phyloP scores from a whole-genome alignment of 2,888 invertebrate genomes.

The Heliconius charithonia region DNA sequence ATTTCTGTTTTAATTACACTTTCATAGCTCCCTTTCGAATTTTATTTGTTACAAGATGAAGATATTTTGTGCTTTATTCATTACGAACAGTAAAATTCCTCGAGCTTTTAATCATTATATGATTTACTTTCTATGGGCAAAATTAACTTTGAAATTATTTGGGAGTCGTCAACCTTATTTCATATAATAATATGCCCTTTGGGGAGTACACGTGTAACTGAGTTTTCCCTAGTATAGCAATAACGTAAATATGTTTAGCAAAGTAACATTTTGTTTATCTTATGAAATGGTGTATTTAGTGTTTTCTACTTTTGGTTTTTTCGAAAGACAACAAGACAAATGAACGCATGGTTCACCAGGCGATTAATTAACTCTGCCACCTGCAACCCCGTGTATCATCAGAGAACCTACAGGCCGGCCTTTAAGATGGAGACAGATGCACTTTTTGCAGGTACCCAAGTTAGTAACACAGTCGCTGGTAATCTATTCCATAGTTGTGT shows the following conservation, averaged over 20 bases:
- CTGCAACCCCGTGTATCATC: too few species aligned
- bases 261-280: neutral
- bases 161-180: neutral
- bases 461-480: too few species aligned
- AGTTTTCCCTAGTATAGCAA: neutral
- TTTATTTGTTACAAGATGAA: constrained; percentile 50
- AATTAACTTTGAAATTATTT: neutral
- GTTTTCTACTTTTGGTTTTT: neutral
- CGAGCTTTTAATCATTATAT: neutral
- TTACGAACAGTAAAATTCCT: constrained; percentile 22
- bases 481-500: too few species aligned
- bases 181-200: neutral
- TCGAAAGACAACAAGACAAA: too few species aligned
- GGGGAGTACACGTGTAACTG: neutral
- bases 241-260: neutral
- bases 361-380: too few species aligned
- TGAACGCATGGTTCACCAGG: too few species aligned
- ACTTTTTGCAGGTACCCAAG: too few species aligned
- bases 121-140: neutral
- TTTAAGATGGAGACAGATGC: too few species aligned
- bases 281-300: neutral
- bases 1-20: constrained; percentile 51
- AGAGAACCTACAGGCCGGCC: too few species aligned
- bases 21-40: constrained; percentile 50
- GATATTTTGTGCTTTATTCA: constrained; percentile 43